Base-by-base conservation (phyloP, 2,113 vertebrate genomes). In the Lophura nycthemera region DNA sequence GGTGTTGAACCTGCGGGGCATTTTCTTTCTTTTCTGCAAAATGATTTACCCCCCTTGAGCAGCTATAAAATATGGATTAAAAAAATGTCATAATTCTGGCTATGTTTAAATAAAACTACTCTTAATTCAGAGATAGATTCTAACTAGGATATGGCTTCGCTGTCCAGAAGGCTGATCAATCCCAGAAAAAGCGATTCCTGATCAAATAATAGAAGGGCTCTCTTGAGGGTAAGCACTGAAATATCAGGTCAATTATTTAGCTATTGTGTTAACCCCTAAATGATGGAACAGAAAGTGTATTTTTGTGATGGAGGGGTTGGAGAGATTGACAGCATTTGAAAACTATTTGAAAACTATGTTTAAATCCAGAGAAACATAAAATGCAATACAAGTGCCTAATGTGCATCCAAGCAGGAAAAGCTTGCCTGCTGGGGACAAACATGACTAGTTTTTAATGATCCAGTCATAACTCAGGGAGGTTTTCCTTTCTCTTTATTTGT, bases 1-100 rank as follows among this genome's bases (percentile, higher is more conserved):
- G 56, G 64, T 81, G 87, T 74, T 88, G 89, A 92, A 88, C 88
- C 92, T 78, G 42, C 61, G 57, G 89, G 94, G 79, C 60, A 25
- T 83, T 90, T 75, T 80, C 85, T 85, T 74, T 34, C 38, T 95
- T 90, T 89, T 56, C 87, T 88, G 34, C 60, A 80, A 80, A 95
- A 73, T 50, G 5, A 6, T 25, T 42, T 57, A 4, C 29, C 66
- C 3, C 3, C 34, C 22, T 25, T 60, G 21, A 87, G 70, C 24
- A 75, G 80, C 85, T 74, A 90, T 4, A 57, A 89, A 92, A 69
- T 66, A 1, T 32, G 12, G 19, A 86, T 88, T 64, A 2, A 2
- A 73, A 88, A 88, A 81, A 75, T 76, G 60, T 40, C 21, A 20
- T 32, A 8, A 14, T 61, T 64, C 43, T 65, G 32, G 21, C 82